Evolutionary conservation across 2,113 vertebrate genomes (phyloP).

Genomic region (Leptodactylus fuscus): DNA sequence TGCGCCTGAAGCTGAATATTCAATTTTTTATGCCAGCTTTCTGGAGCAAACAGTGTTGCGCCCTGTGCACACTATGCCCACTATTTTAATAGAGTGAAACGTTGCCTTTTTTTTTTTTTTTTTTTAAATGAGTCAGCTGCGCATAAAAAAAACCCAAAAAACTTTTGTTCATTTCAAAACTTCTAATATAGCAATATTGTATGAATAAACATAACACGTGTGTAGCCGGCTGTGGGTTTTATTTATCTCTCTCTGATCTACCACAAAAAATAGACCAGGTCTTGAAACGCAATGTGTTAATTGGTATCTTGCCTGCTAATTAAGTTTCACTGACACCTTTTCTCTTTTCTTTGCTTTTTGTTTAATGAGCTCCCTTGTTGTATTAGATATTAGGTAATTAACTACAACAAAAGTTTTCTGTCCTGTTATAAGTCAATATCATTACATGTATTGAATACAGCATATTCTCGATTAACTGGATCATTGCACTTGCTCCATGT

Average conservation of each 20-base stretch:
- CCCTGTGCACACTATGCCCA: too few species aligned
- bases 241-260: slow-evolving; percentile 41
- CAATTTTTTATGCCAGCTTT: too few species aligned
- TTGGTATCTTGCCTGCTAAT: slow-evolving; percentile 54
- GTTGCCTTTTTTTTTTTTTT: too few species aligned
- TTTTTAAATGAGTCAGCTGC: too few species aligned
- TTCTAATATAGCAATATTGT: not conserved
- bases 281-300: slow-evolving; percentile 56
- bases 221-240: slow-evolving; percentile 20
- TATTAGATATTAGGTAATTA: slow-evolving; percentile 57
- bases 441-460: slow-evolving; percentile 33
- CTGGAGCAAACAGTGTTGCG: too few species aligned
- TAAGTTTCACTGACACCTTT: slow-evolving; percentile 52
- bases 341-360: slow-evolving; percentile 38
- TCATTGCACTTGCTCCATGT: slow-evolving; percentile 37
- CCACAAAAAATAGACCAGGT: slow-evolving; percentile 34
- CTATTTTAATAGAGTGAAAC: too few species aligned
- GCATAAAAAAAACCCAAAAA: not conserved
- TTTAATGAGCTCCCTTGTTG: slow-evolving; percentile 57
- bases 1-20: too few species aligned
- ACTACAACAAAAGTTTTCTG: slow-evolving; percentile 44
- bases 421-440: slow-evolving; percentile 35
- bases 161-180: not conserved
- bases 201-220: slow-evolving; percentile 39
- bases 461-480: slow-evolving; percentile 31